phyloP scores from a whole-genome alignment of 2,797 vertebrate species.

The Manis crassicaudata region DNA sequence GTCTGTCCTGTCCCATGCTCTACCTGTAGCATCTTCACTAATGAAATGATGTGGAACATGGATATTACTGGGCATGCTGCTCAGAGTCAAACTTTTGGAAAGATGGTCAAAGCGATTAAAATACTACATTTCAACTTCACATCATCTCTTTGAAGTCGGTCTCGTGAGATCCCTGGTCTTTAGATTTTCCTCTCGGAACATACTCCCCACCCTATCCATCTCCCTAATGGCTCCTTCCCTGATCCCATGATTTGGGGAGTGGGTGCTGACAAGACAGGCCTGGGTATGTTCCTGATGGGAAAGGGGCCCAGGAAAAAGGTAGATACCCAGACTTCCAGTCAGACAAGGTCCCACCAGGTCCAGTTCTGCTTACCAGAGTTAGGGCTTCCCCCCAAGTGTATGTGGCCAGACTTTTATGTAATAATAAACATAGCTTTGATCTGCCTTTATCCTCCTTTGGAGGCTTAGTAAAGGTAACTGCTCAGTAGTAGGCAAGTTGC shows the following conservation, averaged over 20 bases:
- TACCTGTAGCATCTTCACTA: not conserved
- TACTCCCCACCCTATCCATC: not conserved
- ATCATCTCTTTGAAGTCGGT: not conserved
- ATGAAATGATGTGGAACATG: not conserved
- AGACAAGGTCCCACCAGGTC: not conserved
- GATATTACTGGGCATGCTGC: not conserved
- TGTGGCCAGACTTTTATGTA: not conserved
- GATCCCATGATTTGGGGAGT: not conserved
- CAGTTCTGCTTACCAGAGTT: not conserved
- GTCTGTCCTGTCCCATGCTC: not conserved
- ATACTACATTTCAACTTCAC: not conserved
- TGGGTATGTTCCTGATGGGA: not conserved
- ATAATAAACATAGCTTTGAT: not conserved
- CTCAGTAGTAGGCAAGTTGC: not conserved
- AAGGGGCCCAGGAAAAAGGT: not conserved
- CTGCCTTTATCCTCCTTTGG: not conserved
- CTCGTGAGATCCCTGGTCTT: not conserved
- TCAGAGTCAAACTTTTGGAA: not conserved
- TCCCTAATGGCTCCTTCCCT: not conserved
- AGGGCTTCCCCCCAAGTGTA: not conserved
- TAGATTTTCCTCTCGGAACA: not conserved
- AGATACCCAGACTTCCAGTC: not conserved
- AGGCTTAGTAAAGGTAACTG: not conserved
- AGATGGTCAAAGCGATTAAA: not conserved
- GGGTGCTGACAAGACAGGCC: not conserved